Conservation (phyloP, 2,888 invertebrate genomes). For the Dilophus febrilis region DNA sequence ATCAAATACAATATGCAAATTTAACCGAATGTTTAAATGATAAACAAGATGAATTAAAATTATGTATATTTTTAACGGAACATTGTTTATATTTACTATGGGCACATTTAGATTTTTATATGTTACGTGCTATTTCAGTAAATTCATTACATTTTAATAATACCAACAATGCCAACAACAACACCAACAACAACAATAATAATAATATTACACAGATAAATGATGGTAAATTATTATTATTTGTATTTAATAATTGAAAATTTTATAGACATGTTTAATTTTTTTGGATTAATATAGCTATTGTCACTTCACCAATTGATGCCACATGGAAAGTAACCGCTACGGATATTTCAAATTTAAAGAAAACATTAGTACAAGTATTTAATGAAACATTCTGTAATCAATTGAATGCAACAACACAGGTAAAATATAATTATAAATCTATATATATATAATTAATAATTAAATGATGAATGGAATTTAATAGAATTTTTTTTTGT, state of each 20-base stretch:
- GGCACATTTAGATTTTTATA: conserved; percentile 57
- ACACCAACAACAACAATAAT: no score
- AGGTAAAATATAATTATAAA: conserved; percentile 32
- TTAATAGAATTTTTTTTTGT: not conserved
- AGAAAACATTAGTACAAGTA: conserved; percentile 51
- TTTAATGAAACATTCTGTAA: conserved; percentile 67
- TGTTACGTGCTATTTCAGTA: conserved; percentile 40
- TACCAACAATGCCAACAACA: no score
- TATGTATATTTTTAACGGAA: conserved; percentile 49
- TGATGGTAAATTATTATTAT: conserved; percentile 1
- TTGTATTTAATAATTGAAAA: not conserved
- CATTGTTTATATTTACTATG: conserved; percentile 57
- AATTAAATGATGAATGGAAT: conserved; percentile 1
- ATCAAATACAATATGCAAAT: conserved; percentile 26
- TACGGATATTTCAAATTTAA: conserved; percentile 46
- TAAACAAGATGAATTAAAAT: conserved; percentile 41
- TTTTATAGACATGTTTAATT: not conserved
- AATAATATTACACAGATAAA: conserved; percentile 4
- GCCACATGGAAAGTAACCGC: conserved; percentile 39
- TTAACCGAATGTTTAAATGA: conserved; percentile 35
- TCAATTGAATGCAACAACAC: conserved; percentile 49
- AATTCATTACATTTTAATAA: conserved; percentile 19
- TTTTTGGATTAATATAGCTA: conserved; percentile 17
- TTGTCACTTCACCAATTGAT: conserved; percentile 30
- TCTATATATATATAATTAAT: not conserved